A percentile compares a stretch with the other conserved stretches of the same genome.
Evolutionary conservation across 2,888 invertebrate genomes (phyloP).

Genomic region (Crioceris asparagi): DNA sequence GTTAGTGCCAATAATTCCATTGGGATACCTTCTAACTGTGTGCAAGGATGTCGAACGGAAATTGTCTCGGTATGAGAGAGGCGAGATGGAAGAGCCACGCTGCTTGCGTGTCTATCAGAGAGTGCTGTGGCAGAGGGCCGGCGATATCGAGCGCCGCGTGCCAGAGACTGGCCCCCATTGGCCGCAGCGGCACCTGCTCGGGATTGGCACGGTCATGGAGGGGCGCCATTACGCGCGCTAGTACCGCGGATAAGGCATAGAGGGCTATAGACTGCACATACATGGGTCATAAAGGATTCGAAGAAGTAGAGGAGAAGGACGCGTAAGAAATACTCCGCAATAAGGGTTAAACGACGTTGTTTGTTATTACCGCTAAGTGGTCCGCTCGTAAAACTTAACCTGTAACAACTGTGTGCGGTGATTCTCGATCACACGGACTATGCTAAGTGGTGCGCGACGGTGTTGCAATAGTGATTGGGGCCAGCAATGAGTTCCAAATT

Average conservation of each 20-base stretch:
- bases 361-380: slow-evolving; percentile 30
- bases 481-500: slow-evolving; percentile 91
- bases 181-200: slow-evolving; percentile 43
- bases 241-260: slow-evolving; percentile 62
- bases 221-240: slow-evolving; percentile 44
- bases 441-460: slow-evolving; percentile 35
- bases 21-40: too few species aligned
- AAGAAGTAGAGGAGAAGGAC: slow-evolving; percentile 57
- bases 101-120: slow-evolving; percentile 7
- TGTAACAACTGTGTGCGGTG: slow-evolving; percentile 30
- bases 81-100: not conserved
- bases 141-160: slow-evolving; percentile 25
- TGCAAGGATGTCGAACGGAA: too few species aligned
- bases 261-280: slow-evolving; percentile 76
- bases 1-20: too few species aligned
- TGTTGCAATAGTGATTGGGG: slow-evolving; percentile 33
- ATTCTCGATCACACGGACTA: slow-evolving; percentile 27
- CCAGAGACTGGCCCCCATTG: slow-evolving; percentile 34
- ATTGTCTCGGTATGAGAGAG: not conserved
- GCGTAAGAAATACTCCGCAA: slow-evolving; percentile 40
- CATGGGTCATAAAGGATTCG: slow-evolving; percentile 79
- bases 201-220: slow-evolving; percentile 38
- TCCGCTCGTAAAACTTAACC: slow-evolving; percentile 5
- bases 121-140: slow-evolving; percentile 15
- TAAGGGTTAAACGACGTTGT: slow-evolving; percentile 37